Evolutionary conservation across 2,888 invertebrate species (phyloP).

Genomic region (Brachypalpus laphriformis): DNA sequence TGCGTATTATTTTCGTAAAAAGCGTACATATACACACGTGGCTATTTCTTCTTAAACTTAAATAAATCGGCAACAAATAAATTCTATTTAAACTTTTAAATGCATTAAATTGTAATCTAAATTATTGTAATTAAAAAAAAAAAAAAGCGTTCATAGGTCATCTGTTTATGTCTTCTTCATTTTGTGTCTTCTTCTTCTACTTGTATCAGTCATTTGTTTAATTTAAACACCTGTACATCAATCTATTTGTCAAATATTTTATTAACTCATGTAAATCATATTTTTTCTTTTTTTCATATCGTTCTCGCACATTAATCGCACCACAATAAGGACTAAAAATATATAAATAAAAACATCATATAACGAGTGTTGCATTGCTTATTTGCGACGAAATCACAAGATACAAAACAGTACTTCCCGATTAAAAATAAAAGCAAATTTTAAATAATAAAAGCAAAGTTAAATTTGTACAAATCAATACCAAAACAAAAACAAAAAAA

Average conservation of each 20-base stretch:
- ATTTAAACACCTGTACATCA: constrained; percentile 43
- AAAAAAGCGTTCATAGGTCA: constrained; percentile 16
- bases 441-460: constrained; percentile 48
- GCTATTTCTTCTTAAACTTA: background rate
- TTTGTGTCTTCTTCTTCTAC: constrained; percentile 9
- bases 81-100: background rate
- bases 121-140: background rate
- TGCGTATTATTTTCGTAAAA: background rate
- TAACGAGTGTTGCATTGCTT: constrained; percentile 77
- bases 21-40: constrained; percentile 11
- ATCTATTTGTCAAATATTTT: constrained; percentile 62
- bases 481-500: constrained; percentile 55
- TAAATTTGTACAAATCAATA: constrained; percentile 62
- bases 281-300: constrained; percentile 75
- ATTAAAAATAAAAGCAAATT: constrained; percentile 58
- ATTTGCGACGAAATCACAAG: constrained; percentile 77
- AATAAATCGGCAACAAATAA: background rate
- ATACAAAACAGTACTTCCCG: constrained; percentile 72
- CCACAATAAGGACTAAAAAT: constrained; percentile 76
- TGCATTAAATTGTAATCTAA: background rate
- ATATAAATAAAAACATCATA: constrained; percentile 72
- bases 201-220: constrained; percentile 15
- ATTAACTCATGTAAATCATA: constrained; percentile 67
- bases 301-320: constrained; percentile 75
- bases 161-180: constrained; percentile 13